These are phyloP conservation scores for Epinotia ramella DNA, from an alignment of 2,888 invertebrate species.

Conservation along the genomic window DNA sequence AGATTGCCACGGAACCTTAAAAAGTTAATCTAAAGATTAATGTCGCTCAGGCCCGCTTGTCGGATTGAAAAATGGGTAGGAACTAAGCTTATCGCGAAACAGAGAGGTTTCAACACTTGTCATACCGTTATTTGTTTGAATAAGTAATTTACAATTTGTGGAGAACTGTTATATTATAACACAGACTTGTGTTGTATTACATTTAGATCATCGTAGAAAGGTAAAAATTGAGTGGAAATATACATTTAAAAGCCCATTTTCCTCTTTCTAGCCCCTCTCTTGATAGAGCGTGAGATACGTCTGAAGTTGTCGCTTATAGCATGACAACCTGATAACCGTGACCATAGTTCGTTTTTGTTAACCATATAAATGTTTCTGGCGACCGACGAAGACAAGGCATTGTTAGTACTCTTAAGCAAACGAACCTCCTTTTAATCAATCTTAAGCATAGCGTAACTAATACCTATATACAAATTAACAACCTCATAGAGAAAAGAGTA, in stretches of 20 bases:
- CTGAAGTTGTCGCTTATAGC: too few species aligned
- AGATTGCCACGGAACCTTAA: constrained; percentile 38
- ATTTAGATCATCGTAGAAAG: too few species aligned
- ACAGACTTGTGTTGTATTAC: too few species aligned
- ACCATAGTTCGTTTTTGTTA: too few species aligned
- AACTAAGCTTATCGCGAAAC: constrained; percentile 45
- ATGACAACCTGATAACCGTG: too few species aligned
- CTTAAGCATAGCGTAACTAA: background rate
- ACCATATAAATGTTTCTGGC: too few species aligned
- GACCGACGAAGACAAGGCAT: background rate
- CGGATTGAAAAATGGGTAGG: constrained; percentile 51
- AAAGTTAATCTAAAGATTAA: constrained; percentile 51
- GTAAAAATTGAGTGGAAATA: too few species aligned
- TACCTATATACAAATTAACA: background rate
- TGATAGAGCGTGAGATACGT: too few species aligned
- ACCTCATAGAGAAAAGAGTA: background rate
- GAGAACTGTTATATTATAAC: too few species aligned
- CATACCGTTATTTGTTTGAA: background rate
- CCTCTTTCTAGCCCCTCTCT: too few species aligned
- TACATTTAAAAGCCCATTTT: too few species aligned
- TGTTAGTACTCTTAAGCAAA: background rate
- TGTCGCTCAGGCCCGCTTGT: constrained; percentile 47
- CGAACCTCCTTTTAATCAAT: background rate
- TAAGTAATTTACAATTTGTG: too few species aligned
- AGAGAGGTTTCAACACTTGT: constrained; percentile 1